Evolutionary conservation across 2,888 invertebrate species (phyloP), one percentile per base, ranked within the genome.

Genomic region (Pseudococcus viburni): DNA sequence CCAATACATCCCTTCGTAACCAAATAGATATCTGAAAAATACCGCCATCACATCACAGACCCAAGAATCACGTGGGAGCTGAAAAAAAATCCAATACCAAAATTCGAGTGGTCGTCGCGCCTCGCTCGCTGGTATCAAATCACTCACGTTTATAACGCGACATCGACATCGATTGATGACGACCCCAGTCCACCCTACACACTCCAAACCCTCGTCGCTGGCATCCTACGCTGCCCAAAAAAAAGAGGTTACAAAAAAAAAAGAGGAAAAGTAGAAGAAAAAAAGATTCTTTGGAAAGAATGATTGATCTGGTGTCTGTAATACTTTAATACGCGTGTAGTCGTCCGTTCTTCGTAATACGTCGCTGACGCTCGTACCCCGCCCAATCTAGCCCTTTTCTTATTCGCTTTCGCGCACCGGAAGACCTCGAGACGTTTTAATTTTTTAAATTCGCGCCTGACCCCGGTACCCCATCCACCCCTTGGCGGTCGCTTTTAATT

Each of bases 261-360:
- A 17, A 17, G 39, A 33, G 26, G 26, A 33, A 33, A 33, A 33
- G 26, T 17, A 39, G 2, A 39, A 77, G 9, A 77, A 77, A 77
- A n/a, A 33, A 77, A 77, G 22, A 77, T 77, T 26, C 33, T 39
- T 77, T 15, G 51, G 33, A 33, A 77, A 77, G 77, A 39, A 77
- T 77, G 77, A 77, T 77, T 77, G 77, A 77, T 77, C 77, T 77
- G 12, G 26, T 39, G 77, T 39, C 33, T 39, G 17, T 77, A 64
- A 77, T 77, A 77, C 77, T 77, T 77, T 77, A 77, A 77, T 77
- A 77, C 77, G 33, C 77, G 33, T 77, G 22, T 77, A 77, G 22
- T 33, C 33, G 77, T 39, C 6, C 77, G 77, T 77, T 11, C 51
- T 51, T 33, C 26, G 26, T 33, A 33, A 33, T 33, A 33, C 26